phyloP scores from a whole-genome alignment of 2,888 invertebrate species.

The Cerastis leucographa region DNA sequence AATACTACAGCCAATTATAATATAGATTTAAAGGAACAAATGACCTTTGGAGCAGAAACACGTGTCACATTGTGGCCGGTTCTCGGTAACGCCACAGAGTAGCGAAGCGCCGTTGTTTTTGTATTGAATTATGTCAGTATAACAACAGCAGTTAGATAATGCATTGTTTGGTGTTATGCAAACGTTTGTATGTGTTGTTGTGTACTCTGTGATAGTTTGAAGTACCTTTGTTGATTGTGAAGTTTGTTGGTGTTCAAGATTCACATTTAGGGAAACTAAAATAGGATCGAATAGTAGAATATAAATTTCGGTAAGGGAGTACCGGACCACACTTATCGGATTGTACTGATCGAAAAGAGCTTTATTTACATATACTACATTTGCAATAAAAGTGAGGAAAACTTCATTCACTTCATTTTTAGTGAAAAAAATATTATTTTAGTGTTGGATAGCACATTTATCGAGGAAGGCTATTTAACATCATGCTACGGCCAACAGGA shows the following conservation, averaged over 20 bases:
- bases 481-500: too few species aligned
- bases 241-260: constrained; percentile 3
- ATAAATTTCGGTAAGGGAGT: background rate
- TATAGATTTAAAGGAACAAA: constrained; percentile 31
- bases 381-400: background rate
- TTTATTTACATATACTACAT: background rate
- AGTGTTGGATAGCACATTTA: too few species aligned
- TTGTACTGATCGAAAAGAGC: background rate
- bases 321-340: background rate
- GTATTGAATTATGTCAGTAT: constrained; percentile 52
- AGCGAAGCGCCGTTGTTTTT: constrained; percentile 24
- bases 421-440: too few species aligned
- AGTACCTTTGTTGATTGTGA: constrained; percentile 46
- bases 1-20: background rate
- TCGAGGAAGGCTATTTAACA: too few species aligned
- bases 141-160: constrained; percentile 48
- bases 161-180: constrained; percentile 46
- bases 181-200: constrained; percentile 29
- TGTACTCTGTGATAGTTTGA: constrained; percentile 44
- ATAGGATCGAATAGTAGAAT: background rate
- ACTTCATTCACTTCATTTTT: background rate
- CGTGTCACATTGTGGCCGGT: constrained; percentile 33
- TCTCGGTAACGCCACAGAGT: constrained; percentile 47
- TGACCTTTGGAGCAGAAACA: constrained; percentile 55
- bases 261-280: background rate